Conservation (phyloP, 2,113 vertebrate species). For the Noctilio leporinus region DNA sequence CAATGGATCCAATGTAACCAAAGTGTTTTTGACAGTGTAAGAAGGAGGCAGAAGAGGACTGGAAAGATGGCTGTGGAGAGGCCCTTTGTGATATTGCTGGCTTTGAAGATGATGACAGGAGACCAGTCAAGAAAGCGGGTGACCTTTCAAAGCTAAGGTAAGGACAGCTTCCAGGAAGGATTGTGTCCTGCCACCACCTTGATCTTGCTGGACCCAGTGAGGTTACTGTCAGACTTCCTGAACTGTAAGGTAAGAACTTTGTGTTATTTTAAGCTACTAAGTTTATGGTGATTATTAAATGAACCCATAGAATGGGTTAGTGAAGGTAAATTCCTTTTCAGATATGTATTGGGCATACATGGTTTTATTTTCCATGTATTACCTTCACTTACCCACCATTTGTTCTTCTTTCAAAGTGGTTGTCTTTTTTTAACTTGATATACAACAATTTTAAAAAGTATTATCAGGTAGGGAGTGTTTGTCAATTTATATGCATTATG, state of each 20-base stretch:
- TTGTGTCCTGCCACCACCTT: not conserved
- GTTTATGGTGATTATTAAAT: not conserved
- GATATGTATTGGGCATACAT: not conserved
- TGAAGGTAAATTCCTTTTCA: not conserved
- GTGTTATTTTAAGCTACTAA: not conserved
- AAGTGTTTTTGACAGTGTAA: not conserved
- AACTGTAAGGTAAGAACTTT: not conserved
- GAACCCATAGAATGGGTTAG: not conserved
- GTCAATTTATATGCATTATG: not conserved
- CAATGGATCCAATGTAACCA: not conserved
- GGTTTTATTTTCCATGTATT: not conserved
- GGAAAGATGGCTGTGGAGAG: too few species aligned
- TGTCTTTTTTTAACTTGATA: not conserved
- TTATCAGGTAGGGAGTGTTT: not conserved
- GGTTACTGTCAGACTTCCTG: not conserved
- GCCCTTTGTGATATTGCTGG: rapidly evolving
- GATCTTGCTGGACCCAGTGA: not conserved
- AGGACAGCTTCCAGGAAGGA: not conserved
- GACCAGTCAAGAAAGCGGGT: not conserved
- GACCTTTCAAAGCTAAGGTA: not conserved
- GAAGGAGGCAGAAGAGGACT: not conserved
- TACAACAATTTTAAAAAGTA: not conserved
- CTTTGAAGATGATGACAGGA: not conserved
- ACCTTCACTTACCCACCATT: not conserved
- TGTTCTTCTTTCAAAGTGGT: not conserved